Evolutionary conservation across 92 coral and sea anemone genomes (phyloP).

Genomic region (Ricordea florida): DNA sequence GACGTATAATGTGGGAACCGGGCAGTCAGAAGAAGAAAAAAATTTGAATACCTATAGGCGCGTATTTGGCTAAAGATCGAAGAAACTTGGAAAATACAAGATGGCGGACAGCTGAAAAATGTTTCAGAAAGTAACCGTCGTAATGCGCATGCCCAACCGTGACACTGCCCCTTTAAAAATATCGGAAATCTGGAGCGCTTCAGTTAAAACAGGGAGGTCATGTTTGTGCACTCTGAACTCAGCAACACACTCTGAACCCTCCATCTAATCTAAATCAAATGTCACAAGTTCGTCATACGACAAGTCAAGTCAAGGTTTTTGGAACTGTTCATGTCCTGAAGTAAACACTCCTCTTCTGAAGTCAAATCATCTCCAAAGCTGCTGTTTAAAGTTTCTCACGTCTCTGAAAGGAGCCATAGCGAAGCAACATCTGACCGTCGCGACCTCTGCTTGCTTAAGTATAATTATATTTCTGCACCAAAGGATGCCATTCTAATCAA

Average conservation of each 20-base stretch:
- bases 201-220: neutral
- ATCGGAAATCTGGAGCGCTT: too few relatives aligned
- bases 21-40: too few relatives aligned
- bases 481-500: neutral
- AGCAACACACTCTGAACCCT: neutral
- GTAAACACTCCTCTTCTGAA: neutral
- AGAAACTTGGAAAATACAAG: too few relatives aligned
- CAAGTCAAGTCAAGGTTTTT: neutral
- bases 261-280: constrained; percentile 2
- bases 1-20: too few relatives aligned
- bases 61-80: too few relatives aligned
- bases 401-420: neutral
- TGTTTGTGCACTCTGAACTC: neutral
- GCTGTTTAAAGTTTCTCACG: neutral
- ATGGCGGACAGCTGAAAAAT: too few relatives aligned
- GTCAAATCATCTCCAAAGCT: neutral
- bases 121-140: too few relatives aligned
- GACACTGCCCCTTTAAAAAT: too few relatives aligned
- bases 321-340: constrained; percentile 3
- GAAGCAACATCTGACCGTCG: neutral
- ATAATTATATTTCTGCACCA: too few relatives aligned
- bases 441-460: neutral
- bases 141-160: too few relatives aligned
- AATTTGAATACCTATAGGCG: too few relatives aligned
- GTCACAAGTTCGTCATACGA: neutral